phyloP scores from a whole-genome alignment of 1,140 invertebrate genomes.

The Luehdorfia chinensis region DNA sequence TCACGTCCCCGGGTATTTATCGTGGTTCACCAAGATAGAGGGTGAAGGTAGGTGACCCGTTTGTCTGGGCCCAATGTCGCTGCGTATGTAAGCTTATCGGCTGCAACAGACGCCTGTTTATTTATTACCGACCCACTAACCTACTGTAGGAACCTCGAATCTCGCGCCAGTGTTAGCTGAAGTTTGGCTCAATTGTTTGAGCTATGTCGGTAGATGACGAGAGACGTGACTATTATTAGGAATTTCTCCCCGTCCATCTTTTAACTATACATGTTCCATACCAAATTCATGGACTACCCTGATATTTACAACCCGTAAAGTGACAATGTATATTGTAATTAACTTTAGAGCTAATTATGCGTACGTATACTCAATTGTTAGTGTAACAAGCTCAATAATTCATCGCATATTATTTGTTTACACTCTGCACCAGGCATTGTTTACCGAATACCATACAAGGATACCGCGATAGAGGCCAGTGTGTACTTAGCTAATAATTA shows the following conservation, averaged over 20 bases:
- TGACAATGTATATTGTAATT: conserved; percentile 34
- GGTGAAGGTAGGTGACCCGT: conserved; percentile 14
- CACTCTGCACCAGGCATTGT: conserved; percentile 57
- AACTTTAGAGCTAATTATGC: conserved; percentile 41
- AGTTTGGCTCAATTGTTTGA: conserved; percentile 20
- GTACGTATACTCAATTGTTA: conserved; percentile 36
- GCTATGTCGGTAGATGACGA: conserved; percentile 16
- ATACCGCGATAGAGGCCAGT: conserved; percentile 57
- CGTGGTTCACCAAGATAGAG: conserved; percentile 34
- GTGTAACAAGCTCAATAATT: conserved; percentile 59
- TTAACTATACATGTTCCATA: conserved; percentile 9
- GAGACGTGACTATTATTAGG: conserved; percentile 1
- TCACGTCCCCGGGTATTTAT: conserved; percentile 33
- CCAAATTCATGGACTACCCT: conserved; percentile 12
- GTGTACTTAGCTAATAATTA: conserved; percentile 68
- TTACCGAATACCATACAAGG: conserved; percentile 66
- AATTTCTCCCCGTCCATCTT: neutral
- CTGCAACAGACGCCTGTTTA: conserved; percentile 60
- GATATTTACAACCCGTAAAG: conserved; percentile 12
- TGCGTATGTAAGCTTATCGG: conserved; percentile 57
- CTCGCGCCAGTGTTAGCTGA: conserved; percentile 24
- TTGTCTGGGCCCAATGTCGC: conserved; percentile 22
- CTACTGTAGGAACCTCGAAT: conserved; percentile 27
- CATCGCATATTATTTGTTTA: conserved; percentile 67
- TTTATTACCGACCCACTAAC: conserved; percentile 54